These are phyloP conservation scores for Scaptomyza montana DNA, from an alignment of 1,140 invertebrate genomes.

Conservation along the genomic window DNA sequence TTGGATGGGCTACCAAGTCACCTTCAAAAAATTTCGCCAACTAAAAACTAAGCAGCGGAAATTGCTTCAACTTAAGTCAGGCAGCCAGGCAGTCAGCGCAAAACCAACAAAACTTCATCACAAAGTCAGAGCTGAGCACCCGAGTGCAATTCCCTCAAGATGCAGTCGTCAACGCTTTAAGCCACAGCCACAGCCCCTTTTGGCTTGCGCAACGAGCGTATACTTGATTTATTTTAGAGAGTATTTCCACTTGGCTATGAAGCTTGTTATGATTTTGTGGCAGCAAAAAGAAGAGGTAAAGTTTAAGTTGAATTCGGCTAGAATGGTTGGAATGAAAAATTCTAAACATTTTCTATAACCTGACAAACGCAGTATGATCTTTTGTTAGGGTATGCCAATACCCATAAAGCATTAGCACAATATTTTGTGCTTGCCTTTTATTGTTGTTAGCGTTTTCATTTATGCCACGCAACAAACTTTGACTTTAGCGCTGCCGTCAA, in stretches of 20 bases:
- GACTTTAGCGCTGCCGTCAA: slow-evolving; percentile 59
- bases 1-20: not conserved
- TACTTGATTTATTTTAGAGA: slow-evolving; percentile 21
- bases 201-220: not conserved
- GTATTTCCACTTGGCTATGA: not conserved
- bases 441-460: slow-evolving; percentile 32
- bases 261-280: not conserved
- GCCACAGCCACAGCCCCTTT: slow-evolving; percentile 19
- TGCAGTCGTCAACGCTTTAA: slow-evolving; percentile 40
- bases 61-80: slow-evolving; percentile 37
- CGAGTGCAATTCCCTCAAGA: slow-evolving; percentile 52
- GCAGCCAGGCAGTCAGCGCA: not conserved
- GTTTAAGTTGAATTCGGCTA: not conserved
- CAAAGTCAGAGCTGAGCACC: slow-evolving; percentile 52
- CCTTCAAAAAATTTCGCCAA: slow-evolving; percentile 21
- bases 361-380: not conserved
- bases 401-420: not conserved
- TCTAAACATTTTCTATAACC: not conserved
- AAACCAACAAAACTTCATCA: slow-evolving; percentile 49
- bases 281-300: slow-evolving; percentile 45
- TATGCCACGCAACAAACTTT: slow-evolving; percentile 58
- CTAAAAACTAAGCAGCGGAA: slow-evolving; percentile 36
- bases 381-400: not conserved
- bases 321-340: no score
- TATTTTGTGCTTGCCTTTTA: slow-evolving; percentile 28